Evolutionary conservation across 2,888 invertebrate genomes (phyloP).

Genomic region (Nebria salina): DNA sequence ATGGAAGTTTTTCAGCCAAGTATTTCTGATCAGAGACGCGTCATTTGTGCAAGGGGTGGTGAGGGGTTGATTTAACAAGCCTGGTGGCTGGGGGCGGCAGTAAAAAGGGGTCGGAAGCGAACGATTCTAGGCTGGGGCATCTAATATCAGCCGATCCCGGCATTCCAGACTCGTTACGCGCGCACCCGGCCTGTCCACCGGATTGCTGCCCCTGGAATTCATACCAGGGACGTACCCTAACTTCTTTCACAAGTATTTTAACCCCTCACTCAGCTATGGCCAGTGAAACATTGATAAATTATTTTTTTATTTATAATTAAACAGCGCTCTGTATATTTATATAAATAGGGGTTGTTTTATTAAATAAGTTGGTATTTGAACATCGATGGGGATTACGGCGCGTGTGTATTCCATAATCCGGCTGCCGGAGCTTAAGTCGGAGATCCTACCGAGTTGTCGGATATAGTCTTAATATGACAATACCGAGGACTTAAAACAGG

Average conservation of each 20-base stretch:
- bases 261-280: constrained; percentile 29
- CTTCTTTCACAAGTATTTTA: constrained; percentile 38
- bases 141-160: constrained; percentile 61
- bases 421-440: too few relatives aligned
- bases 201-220: constrained; percentile 60
- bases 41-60: not conserved
- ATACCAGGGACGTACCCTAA: constrained; percentile 48
- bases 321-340: not conserved
- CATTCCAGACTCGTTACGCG: constrained; percentile 60
- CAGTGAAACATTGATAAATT: not conserved
- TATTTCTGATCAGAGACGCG: not conserved
- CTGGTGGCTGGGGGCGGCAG: not conserved
- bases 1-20: not conserved
- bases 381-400: too few relatives aligned
- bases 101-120: constrained; percentile 32
- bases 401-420: too few relatives aligned
- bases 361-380: too few relatives aligned
- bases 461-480: too few relatives aligned
- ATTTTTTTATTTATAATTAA: not conserved
- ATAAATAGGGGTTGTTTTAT: not conserved
- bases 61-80: constrained; percentile 14
- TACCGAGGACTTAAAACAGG: too few relatives aligned
- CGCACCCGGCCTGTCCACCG: constrained; percentile 58
- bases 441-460: too few relatives aligned
- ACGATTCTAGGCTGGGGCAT: constrained; percentile 52